phyloP scores from a whole-genome alignment of 2,113 vertebrate species.

The Chunga burmeisteri region DNA sequence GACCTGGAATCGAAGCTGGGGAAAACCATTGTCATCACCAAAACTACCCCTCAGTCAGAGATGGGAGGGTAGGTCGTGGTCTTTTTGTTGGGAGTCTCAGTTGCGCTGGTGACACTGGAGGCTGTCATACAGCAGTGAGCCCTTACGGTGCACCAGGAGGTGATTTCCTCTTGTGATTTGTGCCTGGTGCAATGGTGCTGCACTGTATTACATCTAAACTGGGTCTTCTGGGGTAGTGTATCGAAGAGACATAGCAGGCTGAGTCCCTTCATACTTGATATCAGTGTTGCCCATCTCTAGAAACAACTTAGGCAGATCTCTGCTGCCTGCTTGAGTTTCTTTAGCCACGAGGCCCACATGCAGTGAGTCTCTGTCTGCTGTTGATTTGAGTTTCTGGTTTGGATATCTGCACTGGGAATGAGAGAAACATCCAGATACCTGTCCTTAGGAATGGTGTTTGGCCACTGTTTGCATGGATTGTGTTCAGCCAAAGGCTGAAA shows the following conservation, averaged over 20 bases:
- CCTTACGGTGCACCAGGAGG: background rate
- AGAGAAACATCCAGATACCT: background rate
- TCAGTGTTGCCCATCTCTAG: background rate
- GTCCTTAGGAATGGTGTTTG: background rate
- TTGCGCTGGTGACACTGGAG: background rate
- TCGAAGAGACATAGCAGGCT: background rate
- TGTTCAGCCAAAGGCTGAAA: background rate
- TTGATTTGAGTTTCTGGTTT: background rate
- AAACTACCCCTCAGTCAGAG: slow-evolving; percentile 97
- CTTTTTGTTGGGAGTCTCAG: background rate
- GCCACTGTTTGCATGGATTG: accelerated
- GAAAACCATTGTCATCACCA: slow-evolving; percentile 97
- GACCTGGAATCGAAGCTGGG: slow-evolving; percentile 98
- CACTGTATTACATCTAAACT: background rate
- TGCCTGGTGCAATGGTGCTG: background rate
- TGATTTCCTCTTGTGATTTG: background rate
- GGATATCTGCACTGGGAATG: background rate
- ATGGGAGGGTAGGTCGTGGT: slow-evolving; percentile 89
- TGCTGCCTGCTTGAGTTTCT: background rate
- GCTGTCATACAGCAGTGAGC: background rate
- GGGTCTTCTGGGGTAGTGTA: background rate
- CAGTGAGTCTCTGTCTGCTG: background rate
- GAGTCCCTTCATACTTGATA: background rate
- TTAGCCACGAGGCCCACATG: background rate
- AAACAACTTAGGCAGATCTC: background rate